A percentile compares a stretch with the other conserved stretches of the same genome.
phyloP scores from a whole-genome alignment of 2,797 vertebrate species.

The Meda fulgida region DNA sequence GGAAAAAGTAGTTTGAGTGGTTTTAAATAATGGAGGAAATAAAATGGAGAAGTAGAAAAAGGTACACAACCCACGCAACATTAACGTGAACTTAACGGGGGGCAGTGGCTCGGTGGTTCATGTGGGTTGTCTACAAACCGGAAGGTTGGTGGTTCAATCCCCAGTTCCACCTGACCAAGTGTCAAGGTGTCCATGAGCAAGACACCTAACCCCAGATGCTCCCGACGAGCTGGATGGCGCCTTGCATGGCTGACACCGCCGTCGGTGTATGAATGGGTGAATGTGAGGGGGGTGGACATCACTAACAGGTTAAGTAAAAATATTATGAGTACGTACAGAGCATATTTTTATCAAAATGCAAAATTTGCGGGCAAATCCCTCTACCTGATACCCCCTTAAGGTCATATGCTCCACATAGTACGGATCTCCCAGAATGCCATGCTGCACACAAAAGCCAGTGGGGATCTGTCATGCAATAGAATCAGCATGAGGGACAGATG shows the following conservation, averaged over 20 bases:
- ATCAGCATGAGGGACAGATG: slow-evolving; percentile 63
- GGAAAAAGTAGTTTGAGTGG: slow-evolving; percentile 26
- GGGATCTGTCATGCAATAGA: slow-evolving; percentile 46
- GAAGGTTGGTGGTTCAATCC: too few relatives aligned
- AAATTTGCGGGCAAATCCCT: neutral
- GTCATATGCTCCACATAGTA: slow-evolving; percentile 26
- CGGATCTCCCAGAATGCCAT: slow-evolving; percentile 52
- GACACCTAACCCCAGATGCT: too few relatives aligned
- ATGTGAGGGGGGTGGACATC: too few relatives aligned
- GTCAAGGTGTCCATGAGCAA: too few relatives aligned
- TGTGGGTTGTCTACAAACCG: too few relatives aligned
- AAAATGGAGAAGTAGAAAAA: slow-evolving; percentile 25
- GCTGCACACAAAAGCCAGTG: slow-evolving; percentile 62
- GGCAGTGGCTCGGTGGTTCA: too few relatives aligned
- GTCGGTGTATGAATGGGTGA: too few relatives aligned
- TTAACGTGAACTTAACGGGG: neutral
- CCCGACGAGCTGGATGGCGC: too few relatives aligned
- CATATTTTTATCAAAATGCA: neutral
- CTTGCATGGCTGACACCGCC: too few relatives aligned
- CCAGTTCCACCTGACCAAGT: too few relatives aligned
- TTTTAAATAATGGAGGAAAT: slow-evolving; percentile 44
- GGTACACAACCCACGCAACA: neutral
- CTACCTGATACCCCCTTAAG: neutral
- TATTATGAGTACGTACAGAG: neutral
- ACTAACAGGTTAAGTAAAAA: neutral